Evolutionary conservation across 2,888 invertebrate genomes (phyloP), one percentile per base, ranked within the genome.

Genomic region (Synanthedon andrenaeformis): DNA sequence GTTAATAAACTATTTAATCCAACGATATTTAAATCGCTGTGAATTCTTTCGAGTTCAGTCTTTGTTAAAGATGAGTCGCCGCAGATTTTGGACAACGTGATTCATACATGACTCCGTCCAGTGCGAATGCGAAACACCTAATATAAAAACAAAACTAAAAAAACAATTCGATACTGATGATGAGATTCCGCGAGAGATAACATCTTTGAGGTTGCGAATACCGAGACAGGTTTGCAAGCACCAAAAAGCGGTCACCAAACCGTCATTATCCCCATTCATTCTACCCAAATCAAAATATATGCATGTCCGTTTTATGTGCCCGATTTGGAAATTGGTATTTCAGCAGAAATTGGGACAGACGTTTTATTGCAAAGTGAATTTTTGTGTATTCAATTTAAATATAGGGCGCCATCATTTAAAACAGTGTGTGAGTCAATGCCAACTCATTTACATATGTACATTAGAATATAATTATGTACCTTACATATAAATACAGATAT

Each of bases 211-310:
- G 60, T 53, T 53, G 55, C 61, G 59, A 60, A 66, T 62, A 64
- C 72, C 71, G 69, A 72, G 76, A 76, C 75, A 61, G 70, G 75
- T 75, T 72, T 58, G 57, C 54, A 50, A 17, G 45, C 52, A 55
- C 64, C 42, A 69, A 74, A 77, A 76, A 72, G 59, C 67, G 66
- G 62, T 65, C 63, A 58, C 61, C 59, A 52, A n/a, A 55, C 57
- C 62, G 66, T 70, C 66, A 66, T 71, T 72, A 71, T 69, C 62
- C 64, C 64, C 70, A 73, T 76, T 72, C 71, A 77, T 72, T 70
- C 70, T 66, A 65, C 67, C 64, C 66, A 62, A 60, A 53, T 57
- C 58, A 61, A 63, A 74, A 35, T 35, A 45, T 45, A 45, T 45
- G n/a, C 14, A 13, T 45, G 45, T 45, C 6, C n/a, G 6, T 45